Evolutionary conservation across 2,113 vertebrate species (phyloP), one percentile per base, ranked within the genome.

Genomic region (Campylomormyrus tamandua): DNA sequence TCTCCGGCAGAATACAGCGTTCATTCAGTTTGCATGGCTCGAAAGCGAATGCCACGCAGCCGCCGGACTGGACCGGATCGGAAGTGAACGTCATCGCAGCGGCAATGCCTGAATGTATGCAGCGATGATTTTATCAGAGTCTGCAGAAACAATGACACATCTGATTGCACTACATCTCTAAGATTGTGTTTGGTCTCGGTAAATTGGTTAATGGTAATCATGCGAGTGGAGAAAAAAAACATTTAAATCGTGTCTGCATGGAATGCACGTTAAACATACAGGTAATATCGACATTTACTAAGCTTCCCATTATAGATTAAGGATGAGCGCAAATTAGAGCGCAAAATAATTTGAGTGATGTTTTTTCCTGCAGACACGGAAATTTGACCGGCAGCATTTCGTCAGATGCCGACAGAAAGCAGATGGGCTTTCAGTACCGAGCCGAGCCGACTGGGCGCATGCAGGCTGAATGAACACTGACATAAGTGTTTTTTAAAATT

Each of bases 131-230:
- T 39, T 87, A 27, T 56, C 21, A 3, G 50, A 4, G 19, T 39
- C 85, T 10, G 53, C 24, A 13, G 9, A 87, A 53, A 87, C 50
- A 50, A 87, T 10, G 49, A 0, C 49, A 53, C 19, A 6, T 50
- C 48, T 86, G 50, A 35, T 87, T 39, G n/a, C n/a, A 15, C 50
- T 87, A 42, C 31, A 42, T 56, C 27, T 52, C 15, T 15, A 17
- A 27, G 27, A 39, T 39, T 9, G 46, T 2, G 48, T 53, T 83
- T 24, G 11, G 66, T n/a, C 17, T 74, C 27, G 45, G 21, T 88
- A 50, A 24, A 85, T 42, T 0, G 39, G 19, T 85, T 31, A 90
- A 90, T 89, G 86, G 87, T 93, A 93, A 93, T 19, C 87, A 27
- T 84, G 62, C 58, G 24, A n/a, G 42, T 8, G 0, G 49, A 50